These are phyloP conservation scores for Drosophila sturtevanti DNA, from an alignment of 1,140 invertebrate genomes.

Conservation along the genomic window DNA sequence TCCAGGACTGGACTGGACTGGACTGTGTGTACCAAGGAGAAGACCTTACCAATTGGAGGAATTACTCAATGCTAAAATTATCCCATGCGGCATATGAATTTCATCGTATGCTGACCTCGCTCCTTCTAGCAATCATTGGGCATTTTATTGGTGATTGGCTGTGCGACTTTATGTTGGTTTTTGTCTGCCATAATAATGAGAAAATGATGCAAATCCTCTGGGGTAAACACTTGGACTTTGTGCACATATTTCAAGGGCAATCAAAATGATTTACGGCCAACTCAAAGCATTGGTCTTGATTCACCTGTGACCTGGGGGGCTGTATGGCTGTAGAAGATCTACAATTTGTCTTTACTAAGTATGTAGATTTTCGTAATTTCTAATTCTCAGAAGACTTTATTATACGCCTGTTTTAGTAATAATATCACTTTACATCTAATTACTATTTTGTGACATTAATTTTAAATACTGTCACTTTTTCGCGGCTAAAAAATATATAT, in stretches of 20 bases:
- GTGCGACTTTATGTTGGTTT: conserved; percentile 37
- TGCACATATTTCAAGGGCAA: conserved; percentile 57
- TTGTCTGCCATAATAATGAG: conserved; percentile 64
- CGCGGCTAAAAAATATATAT: too few relatives aligned
- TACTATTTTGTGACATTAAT: too few relatives aligned
- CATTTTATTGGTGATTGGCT: conserved; percentile 22
- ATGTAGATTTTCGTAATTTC: background rate
- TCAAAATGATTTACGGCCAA: conserved; percentile 61
- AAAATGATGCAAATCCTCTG: conserved; percentile 66
- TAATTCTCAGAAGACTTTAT: background rate
- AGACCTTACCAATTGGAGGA: conserved; percentile 8
- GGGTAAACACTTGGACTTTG: conserved; percentile 24
- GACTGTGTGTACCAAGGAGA: background rate
- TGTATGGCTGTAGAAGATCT: background rate
- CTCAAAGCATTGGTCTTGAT: conserved; percentile 8
- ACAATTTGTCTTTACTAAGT: background rate
- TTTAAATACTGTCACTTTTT: too few relatives aligned
- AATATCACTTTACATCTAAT: too few relatives aligned
- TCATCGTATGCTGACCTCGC: conserved; percentile 42
- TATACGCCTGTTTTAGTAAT: background rate
- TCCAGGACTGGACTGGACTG: background rate
- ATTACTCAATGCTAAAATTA: conserved; percentile 16
- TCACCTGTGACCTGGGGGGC: conserved; percentile 18
- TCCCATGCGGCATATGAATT: conserved; percentile 49
- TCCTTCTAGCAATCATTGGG: conserved; percentile 18